These are phyloP conservation scores for Pollicipes pollicipes DNA, from an alignment of 1,140 invertebrate species.

Conservation along the genomic window DNA sequence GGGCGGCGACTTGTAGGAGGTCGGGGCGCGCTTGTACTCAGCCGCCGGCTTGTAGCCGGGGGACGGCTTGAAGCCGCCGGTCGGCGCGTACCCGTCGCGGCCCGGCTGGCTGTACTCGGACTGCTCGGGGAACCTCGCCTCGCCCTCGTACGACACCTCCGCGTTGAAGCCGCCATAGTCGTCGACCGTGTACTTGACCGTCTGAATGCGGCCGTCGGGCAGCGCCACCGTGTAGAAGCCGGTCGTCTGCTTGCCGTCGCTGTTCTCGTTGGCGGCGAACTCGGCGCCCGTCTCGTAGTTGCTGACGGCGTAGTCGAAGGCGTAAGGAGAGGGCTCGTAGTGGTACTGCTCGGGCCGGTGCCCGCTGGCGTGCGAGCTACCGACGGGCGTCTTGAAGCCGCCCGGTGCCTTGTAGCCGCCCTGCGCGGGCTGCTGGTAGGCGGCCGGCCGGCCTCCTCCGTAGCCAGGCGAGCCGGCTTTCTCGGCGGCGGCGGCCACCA, in stretches of 20 bases:
- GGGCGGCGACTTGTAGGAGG: constrained; percentile 14
- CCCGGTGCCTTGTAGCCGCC: no score
- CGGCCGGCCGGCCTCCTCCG: no score
- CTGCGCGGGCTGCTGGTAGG: no score
- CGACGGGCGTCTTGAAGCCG: no score
- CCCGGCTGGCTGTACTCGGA: no score
- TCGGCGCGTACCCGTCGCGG: constrained; percentile 16
- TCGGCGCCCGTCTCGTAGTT: constrained; percentile 15
- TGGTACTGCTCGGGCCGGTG: no score
- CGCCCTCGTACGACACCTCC: constrained; percentile 20
- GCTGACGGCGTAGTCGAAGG: no score
- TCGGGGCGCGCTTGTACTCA: constrained; percentile 3
- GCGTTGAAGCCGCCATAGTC: constrained; percentile 21
- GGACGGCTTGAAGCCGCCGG: constrained; percentile 17
- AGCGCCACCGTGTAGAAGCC: constrained; percentile 22
- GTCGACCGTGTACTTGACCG: constrained; percentile 21
- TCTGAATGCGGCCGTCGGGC: constrained; percentile 22
- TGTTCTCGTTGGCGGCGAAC: constrained; percentile 20
- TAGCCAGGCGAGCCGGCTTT: no score
- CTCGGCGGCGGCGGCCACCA: no score
- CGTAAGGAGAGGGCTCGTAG: no score
- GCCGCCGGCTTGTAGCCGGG: constrained; percentile 12
- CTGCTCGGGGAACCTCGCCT: constrained; percentile 15
- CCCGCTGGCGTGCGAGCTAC: no score
- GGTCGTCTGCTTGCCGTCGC: constrained; percentile 20